Base-by-base conservation (phyloP, 30 jellyfish, hydroid and myxozoan genomes). In the Aurelia sp. region DNA sequence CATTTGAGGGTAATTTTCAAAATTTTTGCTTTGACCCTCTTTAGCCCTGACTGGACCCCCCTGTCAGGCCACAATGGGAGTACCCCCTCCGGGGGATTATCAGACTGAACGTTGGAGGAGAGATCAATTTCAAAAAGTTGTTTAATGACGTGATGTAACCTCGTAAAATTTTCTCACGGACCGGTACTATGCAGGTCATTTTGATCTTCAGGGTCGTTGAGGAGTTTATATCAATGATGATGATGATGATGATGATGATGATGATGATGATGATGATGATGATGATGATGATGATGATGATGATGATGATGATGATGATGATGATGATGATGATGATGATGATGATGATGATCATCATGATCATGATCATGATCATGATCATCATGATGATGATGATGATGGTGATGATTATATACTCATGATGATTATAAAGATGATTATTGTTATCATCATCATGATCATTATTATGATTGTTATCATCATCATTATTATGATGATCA, bases 281-380 rank as follows among this genome's bases (percentile, higher is more conserved):
- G 1, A 27, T 27, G 33, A 27, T 27, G 33, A 27, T 27, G 33
- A 27, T 27, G 33, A 27, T 27, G 33, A 66, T 66, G 76, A 33
- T 66, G 76, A 66, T 66, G 76, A 66, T 66, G 76, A 66, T 66
- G 76, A 66, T 66, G 76, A 33, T 66, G 76, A 66, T 66, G 76
- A 66, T 66, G 76, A 66, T 66, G 76, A 66, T 66, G 76, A 3
- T 66, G 76, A 13, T 66, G 76, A 3, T 66, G 76, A 66, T 66
- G 76, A 3, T 66, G 76, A 66, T 66, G 76, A 3, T 66, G 76
- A 33, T 66, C 3, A 3, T 66, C 3, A 66, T 66, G 76, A 3
- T 66, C 3, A 66, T 66, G 76, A 3, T 66, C 2, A 66, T 66
- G 31, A 3, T 66, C 3, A 66, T 21, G 31, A 3, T 66, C 3